These are phyloP conservation scores for Darevskia mixta DNA, from an alignment of 2,797 vertebrate species.

Conservation along the genomic window DNA sequence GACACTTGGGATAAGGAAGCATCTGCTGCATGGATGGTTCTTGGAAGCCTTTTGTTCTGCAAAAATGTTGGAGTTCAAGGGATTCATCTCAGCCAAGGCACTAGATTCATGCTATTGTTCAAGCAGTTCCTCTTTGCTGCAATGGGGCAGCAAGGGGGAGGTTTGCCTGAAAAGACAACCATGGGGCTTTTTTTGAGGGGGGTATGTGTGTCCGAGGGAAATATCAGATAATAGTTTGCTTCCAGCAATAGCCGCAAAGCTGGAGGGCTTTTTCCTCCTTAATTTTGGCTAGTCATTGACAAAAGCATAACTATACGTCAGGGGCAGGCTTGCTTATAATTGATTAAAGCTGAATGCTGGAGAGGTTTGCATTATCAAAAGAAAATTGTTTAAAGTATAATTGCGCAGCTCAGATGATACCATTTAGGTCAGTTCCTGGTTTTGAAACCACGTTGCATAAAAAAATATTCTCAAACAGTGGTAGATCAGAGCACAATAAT, in stretches of 20 bases:
- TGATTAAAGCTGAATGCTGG: not conserved
- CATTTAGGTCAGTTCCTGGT: not conserved
- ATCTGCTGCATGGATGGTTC: slow-evolving; percentile 91
- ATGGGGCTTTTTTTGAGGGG: slow-evolving; percentile 20
- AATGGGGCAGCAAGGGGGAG: slow-evolving; percentile 24
- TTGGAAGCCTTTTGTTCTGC: slow-evolving; percentile 81
- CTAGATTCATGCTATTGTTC: slow-evolving; percentile 74
- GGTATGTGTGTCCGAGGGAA: slow-evolving; percentile 44
- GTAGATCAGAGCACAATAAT: not conserved
- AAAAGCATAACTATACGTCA: slow-evolving; percentile 60
- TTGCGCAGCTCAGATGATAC: not conserved
- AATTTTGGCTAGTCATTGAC: slow-evolving; percentile 49
- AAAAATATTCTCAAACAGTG: accelerated
- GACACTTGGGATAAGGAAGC: slow-evolving; percentile 93
- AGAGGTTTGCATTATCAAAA: not conserved
- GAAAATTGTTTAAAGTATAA: not conserved
- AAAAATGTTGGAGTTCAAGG: slow-evolving; percentile 78
- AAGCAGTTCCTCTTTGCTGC: slow-evolving; percentile 54
- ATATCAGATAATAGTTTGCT: slow-evolving; percentile 58
- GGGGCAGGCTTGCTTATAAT: slow-evolving; percentile 40
- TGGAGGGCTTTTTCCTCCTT: slow-evolving; percentile 46
- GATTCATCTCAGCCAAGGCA: slow-evolving; percentile 73
- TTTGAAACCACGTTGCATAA: not conserved
- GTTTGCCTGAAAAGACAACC: slow-evolving; percentile 60
- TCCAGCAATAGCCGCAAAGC: slow-evolving; percentile 50